Base-by-base conservation (phyloP, 2,113 vertebrate species). In the Ginglymostoma cirratum region DNA sequence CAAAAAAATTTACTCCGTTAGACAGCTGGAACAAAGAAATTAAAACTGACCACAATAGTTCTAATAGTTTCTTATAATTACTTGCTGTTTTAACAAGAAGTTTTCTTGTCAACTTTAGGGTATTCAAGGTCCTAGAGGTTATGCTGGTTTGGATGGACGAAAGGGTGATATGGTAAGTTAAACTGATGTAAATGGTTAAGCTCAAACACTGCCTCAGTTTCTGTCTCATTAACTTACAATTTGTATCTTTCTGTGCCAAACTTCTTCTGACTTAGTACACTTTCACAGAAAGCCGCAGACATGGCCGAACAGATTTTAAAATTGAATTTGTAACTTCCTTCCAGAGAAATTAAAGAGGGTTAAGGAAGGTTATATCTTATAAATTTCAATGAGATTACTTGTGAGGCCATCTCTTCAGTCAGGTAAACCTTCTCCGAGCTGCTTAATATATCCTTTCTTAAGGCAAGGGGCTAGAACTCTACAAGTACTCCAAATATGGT, bases 121-220 rank as follows among this genome's bases (percentile, higher is more conserved):
- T 95, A 96, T 98, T 89, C 97, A 98, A 96, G 99, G 99, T 96
- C 96, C 98, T 96, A 98, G 98, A 97, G 99, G 99, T 96, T 98
- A 98, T 96, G 98, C 97, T 0, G 99, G 99, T 67, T 97, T 99
- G 97, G 97, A 97, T 96, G 99, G 99, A 66, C 72, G 97, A 95
- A 99, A 99, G 97, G 99, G 99, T 95, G 98, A 98, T 96, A 98
- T 97, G 97, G 99, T 99, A 97, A 98, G 98, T 96, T 42, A 45
- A 95, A 2, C 21, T 95, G 89, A 66, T 93, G 61, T 6, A 66
- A 66, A 1, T 19, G 10, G 34, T 24, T 93, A 67, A 66, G 14
- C 0, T 23, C 1, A 34, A 23, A 7, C 17, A 2, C 8, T 7
- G 55, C 34, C 61, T 67, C 34, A 93, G 66, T 83, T 42, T 42